Base-by-base conservation (phyloP, 2,797 vertebrate genomes). In the Ctenochaetus hawaiiensis region DNA sequence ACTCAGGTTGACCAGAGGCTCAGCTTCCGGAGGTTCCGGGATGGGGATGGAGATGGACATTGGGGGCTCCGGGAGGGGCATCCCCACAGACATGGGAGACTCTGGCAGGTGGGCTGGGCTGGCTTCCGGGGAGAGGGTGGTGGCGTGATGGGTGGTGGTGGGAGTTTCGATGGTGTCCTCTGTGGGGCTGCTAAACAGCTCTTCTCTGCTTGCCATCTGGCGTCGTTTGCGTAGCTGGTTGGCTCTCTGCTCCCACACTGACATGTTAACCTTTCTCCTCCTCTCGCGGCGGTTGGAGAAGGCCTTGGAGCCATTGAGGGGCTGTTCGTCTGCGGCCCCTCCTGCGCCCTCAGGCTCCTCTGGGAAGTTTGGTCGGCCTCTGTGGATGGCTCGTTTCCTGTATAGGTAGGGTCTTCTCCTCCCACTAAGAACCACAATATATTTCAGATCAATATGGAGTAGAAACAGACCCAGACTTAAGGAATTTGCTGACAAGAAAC, bases 181-280 rank as follows among this genome's bases (percentile, higher is more conserved):
- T 0, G 92, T 71, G 5, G 94, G 93, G 72, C 76, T 92, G 48
- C 51, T 14, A 77, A 97, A 97, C 88, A 99, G 93, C 77, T 96
- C 97, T 87, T 99, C 98, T 65, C 97, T 97, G 90, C 98, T 99
- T 20, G 97, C 97, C 95, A 97, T 96, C 91, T 99, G 97, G 73
- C 97, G 97, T n/a, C 97, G 97, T 76, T 97, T 95, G 70, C 98
- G 95, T 65, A 99, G 93, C 92, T 98, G 98, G 92, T 98, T 99
- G 71, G 98, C 97, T 47, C 98, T 94, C 93, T 99, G 98, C 92
- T 99, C 98, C 98, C 98, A 99, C 78, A 99, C 98, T 0, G 98
- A 98, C 97, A 98, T 97, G 90, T 97, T 96, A 64, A 98, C 97
- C 53, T 97, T 95, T 70, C 95, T 93, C 44, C 97, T 94, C 30